Base-by-base conservation (phyloP, 37 sponge, comb jelly and placozoan genomes). In the Diacarnus erythraeanus region DNA sequence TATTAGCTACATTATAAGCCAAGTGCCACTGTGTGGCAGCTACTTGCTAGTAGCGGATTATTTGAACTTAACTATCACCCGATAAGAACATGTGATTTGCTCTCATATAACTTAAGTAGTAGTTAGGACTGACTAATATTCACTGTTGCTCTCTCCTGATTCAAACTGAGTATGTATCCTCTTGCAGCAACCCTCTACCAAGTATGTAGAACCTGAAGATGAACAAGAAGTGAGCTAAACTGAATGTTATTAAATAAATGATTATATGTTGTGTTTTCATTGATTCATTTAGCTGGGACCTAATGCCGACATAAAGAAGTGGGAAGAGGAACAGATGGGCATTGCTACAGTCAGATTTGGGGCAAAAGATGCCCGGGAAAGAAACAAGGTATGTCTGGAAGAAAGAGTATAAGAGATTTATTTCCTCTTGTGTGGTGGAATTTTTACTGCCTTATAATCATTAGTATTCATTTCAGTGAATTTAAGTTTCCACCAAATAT, bases 251-350 rank as follows among this genome's bases (percentile, higher is more conserved):
- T 6, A 27, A 5, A 63, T 9, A 15, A 15, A 15, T 47, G 22
- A 26, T 21, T 72, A 37, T 74, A 72, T 17, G 23, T 57, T 71
- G 64, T 33, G 20, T 4, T 15, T 3, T 25, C 59, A 29, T 12
- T 69, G 42, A 20, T 21, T 68, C 37, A 17, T 68, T 68, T 35
- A 97, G 93, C 67, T 87, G 27, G 99, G 97, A 27, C 93, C 97
- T 25, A 96, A 94, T 83, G 87, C 88, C 78, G 99, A 99, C 40
- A 63, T 90, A 47, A 94, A 90, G 78, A 86, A 90, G 43, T 99
- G 97, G 97, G 95, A 99, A 67, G 90, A 94, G 35, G 97, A 92
- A 33, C 95, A 93, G 84, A 84, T 94, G 56, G 77, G 57, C 0
- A 94, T 84, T 39, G 94, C 93, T 39, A 83, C 69, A 1, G 82